These are phyloP conservation scores for Neogale vison DNA, from an alignment of 2,113 vertebrate genomes.

Conservation along the genomic window DNA sequence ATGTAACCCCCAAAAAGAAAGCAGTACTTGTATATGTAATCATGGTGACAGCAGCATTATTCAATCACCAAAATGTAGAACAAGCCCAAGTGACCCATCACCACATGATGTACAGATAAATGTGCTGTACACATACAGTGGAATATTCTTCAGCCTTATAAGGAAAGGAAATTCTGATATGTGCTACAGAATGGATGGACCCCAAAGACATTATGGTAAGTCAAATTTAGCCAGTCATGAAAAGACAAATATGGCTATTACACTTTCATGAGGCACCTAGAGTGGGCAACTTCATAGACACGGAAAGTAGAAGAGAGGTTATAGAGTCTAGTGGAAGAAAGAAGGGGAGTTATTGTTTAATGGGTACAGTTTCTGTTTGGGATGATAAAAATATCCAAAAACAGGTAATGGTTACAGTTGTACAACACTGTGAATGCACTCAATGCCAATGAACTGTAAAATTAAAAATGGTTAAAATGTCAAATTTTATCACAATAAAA, in stretches of 20 bases:
- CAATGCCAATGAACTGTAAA: background rate
- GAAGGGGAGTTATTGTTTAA: background rate
- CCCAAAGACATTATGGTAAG: background rate
- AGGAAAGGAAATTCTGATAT: background rate
- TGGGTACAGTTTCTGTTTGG: background rate
- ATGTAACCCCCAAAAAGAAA: background rate
- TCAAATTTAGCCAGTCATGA: background rate
- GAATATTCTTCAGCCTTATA: background rate
- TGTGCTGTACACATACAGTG: background rate
- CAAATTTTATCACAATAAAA: background rate
- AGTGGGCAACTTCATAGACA: background rate
- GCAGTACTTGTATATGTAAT: background rate
- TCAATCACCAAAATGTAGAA: background rate
- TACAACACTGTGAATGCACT: background rate
- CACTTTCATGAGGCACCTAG: background rate
- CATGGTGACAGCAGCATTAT: background rate
- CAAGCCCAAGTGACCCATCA: background rate
- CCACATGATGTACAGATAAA: background rate
- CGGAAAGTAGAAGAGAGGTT: background rate
- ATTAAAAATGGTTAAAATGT: background rate
- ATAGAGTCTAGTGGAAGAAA: fast-evolving
- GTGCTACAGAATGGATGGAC: too few relatives aligned
- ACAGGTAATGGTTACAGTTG: too few relatives aligned
- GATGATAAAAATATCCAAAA: background rate
- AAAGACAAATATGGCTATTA: background rate